A percentile compares a stretch with the other conserved stretches of the same genome.
Conservation (phyloP, 2,888 invertebrate species). For the Drosophila affinis region DNA sequence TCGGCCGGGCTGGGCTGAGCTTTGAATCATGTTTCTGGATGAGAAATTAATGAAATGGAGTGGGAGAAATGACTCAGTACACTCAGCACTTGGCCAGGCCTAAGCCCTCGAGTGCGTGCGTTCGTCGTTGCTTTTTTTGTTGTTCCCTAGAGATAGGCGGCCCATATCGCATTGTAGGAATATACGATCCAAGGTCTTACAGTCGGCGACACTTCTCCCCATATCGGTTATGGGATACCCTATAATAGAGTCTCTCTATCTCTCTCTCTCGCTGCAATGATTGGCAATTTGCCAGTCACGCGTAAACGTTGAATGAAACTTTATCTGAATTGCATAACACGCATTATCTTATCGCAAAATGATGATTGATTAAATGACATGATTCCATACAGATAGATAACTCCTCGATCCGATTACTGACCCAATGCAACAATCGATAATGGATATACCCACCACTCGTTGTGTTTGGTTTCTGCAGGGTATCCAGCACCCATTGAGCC, state of each 20-base stretch:
- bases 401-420: neutral
- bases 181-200: slow-evolving; percentile 27
- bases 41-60: neutral
- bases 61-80: neutral
- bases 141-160: slow-evolving; percentile 40
- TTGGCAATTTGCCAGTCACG: too few species aligned
- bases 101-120: slow-evolving; percentile 22
- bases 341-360: neutral
- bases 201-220: neutral
- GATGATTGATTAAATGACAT: neutral
- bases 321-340: neutral
- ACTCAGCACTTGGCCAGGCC: slow-evolving; percentile 5
- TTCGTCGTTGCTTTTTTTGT: neutral
- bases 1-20: too few species aligned
- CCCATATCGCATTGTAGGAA: slow-evolving; percentile 53
- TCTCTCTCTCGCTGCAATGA: neutral
- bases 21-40: too few species aligned
- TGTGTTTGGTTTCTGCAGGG: neutral
- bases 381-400: neutral
- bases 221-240: slow-evolving; percentile 32
- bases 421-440: neutral
- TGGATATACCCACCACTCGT: neutral
- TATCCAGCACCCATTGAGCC: neutral
- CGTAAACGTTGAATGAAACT: neutral
- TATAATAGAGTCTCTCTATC: slow-evolving; percentile 5